Conservation (phyloP, 1,140 invertebrate species). For the Panagrolaimus sp. region DNA sequence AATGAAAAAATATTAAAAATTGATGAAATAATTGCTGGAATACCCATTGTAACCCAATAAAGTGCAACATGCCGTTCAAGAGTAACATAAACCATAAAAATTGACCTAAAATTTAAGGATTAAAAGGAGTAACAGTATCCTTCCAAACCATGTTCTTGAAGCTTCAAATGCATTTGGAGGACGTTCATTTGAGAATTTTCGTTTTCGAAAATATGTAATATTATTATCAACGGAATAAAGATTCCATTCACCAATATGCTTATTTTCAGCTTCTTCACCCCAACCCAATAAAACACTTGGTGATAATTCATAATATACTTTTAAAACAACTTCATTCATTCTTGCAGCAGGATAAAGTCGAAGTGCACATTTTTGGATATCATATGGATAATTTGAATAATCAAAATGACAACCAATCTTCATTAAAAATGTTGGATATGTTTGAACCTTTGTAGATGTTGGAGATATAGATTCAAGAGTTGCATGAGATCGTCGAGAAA, state of each 20-base stretch:
- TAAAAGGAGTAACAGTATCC: not conserved
- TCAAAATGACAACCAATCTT: conserved; percentile 51
- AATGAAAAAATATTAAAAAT: conserved; percentile 40
- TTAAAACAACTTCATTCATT: conserved; percentile 38
- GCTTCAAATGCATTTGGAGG: conserved; percentile 27
- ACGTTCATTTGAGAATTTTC: conserved; percentile 21
- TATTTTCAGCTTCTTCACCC: not conserved
- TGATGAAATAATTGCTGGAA: conserved; percentile 29
- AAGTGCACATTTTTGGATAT: conserved; percentile 38
- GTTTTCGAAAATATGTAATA: conserved; percentile 15
- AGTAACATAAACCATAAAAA: conserved; percentile 16
- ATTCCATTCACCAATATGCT: conserved; percentile 10
- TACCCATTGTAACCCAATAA: conserved; percentile 26
- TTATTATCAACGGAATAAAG: not conserved
- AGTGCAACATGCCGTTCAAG: conserved; percentile 24
- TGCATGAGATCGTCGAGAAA: conserved; percentile 47
- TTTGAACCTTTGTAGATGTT: conserved; percentile 40
- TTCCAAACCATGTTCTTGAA: conserved; percentile 32
- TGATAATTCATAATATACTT: conserved; percentile 27
- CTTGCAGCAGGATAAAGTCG: conserved; percentile 35
- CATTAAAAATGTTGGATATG: conserved; percentile 52
- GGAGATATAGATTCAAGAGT: conserved; percentile 38
- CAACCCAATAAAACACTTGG: conserved; percentile 24
- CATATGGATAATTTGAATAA: conserved; percentile 44
- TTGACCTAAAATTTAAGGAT: not conserved